Evolutionary conservation across 2,888 invertebrate genomes (phyloP), one percentile per base, ranked within the genome.

Genomic region (Liodrosophila aerea): DNA sequence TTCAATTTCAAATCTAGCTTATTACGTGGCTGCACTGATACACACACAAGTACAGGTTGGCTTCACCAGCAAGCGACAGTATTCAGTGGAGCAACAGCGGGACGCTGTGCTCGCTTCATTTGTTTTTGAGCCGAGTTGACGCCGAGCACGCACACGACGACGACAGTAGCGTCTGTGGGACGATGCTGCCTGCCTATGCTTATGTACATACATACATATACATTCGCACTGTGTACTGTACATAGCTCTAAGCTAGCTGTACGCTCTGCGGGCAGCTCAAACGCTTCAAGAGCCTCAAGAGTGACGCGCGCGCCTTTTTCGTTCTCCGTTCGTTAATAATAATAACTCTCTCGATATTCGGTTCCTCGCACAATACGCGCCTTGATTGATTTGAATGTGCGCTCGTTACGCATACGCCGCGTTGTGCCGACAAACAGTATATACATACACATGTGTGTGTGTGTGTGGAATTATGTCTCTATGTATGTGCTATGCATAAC

Each of bases 81-180:
- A 58, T 68, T 76, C 71, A 68, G 62, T 30, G 30, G 22, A 31
- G 31, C n/a, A 64, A 76, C 54, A 71, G 60, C 69, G 73, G 64
- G 72, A 67, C 71, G 67, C 62, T 60, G 63, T 73, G 73, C 73
- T 78, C 77, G 84, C 73, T 86, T 85, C 87, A 87, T 86, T 87
- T 87, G 77, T 86, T 82, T 73, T 82, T 58, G 62, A 51, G 43
- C 72, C 72, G 67, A 76, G 52, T 63, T 57, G 54, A 56, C 59
- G 62, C 11, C 13, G 31, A 15, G 29, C 27, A 30, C 12, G 4
- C 0, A 11, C 43, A 44, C 18, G 15, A n/a, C 29, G 8, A 29
- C 16, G 31, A 13, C 33, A 33, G 41, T 13, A 22, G 4, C 34
- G 30, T 8, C 49, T 18, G 41, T 15, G 22, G 27, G 27, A 41